These are phyloP conservation scores for Seriola aureovittata DNA, from an alignment of 2,113 vertebrate species.

Conservation along the genomic window DNA sequence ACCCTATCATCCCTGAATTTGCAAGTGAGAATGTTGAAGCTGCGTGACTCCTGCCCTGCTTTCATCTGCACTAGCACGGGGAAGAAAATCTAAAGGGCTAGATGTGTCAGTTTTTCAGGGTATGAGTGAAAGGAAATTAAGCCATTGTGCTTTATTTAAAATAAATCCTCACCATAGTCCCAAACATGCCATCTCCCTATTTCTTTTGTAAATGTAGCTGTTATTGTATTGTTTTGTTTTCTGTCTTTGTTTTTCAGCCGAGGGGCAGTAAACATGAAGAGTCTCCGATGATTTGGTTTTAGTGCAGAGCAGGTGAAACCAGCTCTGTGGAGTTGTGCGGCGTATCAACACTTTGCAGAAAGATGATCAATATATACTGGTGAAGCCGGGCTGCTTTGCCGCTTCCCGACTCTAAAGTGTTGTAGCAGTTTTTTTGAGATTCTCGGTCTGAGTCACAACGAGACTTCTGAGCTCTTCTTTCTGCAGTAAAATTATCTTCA, in stretches of 20 bases:
- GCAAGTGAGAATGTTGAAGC: slow-evolving; percentile 75
- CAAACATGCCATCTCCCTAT: slow-evolving; percentile 8
- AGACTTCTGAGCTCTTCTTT: slow-evolving; percentile 39
- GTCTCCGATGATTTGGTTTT: slow-evolving; percentile 72
- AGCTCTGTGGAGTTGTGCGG: slow-evolving; percentile 66
- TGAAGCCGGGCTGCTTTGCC: slow-evolving; percentile 47
- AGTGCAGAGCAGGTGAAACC: slow-evolving; percentile 72
- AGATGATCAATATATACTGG: slow-evolving; percentile 81
- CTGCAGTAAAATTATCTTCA: slow-evolving; percentile 51
- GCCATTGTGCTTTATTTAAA: slow-evolving; percentile 60
- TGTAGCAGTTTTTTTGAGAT: slow-evolving; percentile 39
- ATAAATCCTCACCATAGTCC: slow-evolving; percentile 43
- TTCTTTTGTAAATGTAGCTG: slow-evolving; percentile 19
- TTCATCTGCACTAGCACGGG: slow-evolving; percentile 72
- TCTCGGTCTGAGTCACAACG: slow-evolving; percentile 58
- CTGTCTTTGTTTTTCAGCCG: slow-evolving; percentile 66
- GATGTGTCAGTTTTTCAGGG: slow-evolving; percentile 59
- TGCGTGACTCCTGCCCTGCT: slow-evolving; percentile 71
- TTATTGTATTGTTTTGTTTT: slow-evolving; percentile 16
- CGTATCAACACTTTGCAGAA: slow-evolving; percentile 75
- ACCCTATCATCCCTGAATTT: slow-evolving; percentile 81
- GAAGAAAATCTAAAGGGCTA: slow-evolving; percentile 60
- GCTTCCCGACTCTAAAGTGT: slow-evolving; percentile 40
- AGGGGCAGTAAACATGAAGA: slow-evolving; percentile 75
- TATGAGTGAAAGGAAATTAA: slow-evolving; percentile 50